A percentile compares a stretch with the other conserved stretches of the same genome.
Evolutionary conservation across 2,888 invertebrate genomes (phyloP).

Genomic region (Pandemis heparana): DNA sequence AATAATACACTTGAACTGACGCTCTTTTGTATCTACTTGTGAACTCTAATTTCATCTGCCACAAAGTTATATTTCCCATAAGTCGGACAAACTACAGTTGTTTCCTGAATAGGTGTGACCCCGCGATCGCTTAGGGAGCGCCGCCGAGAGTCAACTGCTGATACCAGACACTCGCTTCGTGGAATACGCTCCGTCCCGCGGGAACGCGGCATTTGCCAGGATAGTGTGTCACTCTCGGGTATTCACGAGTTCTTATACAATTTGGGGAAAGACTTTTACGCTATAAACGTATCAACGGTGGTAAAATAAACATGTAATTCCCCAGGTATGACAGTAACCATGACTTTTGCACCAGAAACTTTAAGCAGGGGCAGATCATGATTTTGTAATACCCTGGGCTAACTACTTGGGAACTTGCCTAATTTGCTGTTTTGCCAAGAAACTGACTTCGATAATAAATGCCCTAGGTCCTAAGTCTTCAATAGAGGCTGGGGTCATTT

Average conservation of each 20-base stretch:
- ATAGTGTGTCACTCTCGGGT: background rate
- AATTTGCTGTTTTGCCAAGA: no score
- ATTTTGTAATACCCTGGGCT: no score
- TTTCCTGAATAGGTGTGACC: background rate
- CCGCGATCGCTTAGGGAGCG: background rate
- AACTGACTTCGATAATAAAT: no score
- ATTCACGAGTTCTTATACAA: background rate
- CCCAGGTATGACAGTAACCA: background rate
- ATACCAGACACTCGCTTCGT: background rate
- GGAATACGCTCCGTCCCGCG: background rate
- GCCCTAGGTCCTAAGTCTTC: no score
- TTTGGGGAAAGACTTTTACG: background rate
- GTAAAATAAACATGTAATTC: background rate
- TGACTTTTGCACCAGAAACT: background rate
- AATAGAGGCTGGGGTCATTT: no score
- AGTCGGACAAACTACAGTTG: background rate
- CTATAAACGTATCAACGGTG: background rate
- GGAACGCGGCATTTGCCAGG: background rate
- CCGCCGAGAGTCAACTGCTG: background rate
- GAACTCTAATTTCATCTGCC: background rate
- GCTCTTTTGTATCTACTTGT: background rate
- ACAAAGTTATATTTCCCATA: background rate
- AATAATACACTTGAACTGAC: background rate
- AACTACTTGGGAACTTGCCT: no score
- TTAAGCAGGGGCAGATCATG: no score